phyloP scores from a whole-genome alignment of 1,140 invertebrate genomes.

The Drosophila sulfurigaster region DNA sequence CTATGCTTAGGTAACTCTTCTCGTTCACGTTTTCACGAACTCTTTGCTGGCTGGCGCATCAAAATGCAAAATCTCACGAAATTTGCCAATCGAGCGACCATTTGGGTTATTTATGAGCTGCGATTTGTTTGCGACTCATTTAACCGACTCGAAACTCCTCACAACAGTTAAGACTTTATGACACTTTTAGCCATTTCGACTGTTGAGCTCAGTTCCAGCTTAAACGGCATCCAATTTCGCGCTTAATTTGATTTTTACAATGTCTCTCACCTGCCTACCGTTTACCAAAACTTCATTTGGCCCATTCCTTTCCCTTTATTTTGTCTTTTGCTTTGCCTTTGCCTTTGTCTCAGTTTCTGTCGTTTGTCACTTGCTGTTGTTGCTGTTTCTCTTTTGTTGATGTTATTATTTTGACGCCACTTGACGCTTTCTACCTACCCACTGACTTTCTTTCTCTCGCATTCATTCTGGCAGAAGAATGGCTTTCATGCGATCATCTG shows the following conservation, averaged over 20 bases:
- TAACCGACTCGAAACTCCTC: constrained; percentile 46
- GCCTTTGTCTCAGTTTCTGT: constrained; percentile 1
- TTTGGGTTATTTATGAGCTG: constrained; percentile 78
- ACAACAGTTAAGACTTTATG: constrained; percentile 63
- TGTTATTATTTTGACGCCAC: constrained; percentile 23
- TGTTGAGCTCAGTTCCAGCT: constrained; percentile 22
- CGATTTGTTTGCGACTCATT: constrained; percentile 78
- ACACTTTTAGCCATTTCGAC: constrained; percentile 62
- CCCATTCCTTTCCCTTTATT: background rate
- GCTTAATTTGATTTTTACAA: constrained; percentile 69
- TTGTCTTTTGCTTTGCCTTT: background rate
- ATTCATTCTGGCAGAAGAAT: constrained; percentile 26
- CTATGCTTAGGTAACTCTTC: constrained; percentile 76
- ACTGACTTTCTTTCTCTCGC: constrained; percentile 29
- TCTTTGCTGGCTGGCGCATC: constrained; percentile 59
- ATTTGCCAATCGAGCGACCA: constrained; percentile 76
- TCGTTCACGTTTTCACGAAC: constrained; percentile 76
- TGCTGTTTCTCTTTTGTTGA: constrained; percentile 1
- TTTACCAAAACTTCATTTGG: constrained; percentile 11
- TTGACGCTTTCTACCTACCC: constrained; percentile 38
- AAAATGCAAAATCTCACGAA: constrained; percentile 81
- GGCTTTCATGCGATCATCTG: constrained; percentile 15
- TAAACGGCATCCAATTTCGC: constrained; percentile 64
- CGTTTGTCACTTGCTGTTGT: background rate
- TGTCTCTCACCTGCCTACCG: constrained; percentile 38